phyloP scores from a whole-genome alignment of 2,888 invertebrate species.

The Chloromyia formosa region DNA sequence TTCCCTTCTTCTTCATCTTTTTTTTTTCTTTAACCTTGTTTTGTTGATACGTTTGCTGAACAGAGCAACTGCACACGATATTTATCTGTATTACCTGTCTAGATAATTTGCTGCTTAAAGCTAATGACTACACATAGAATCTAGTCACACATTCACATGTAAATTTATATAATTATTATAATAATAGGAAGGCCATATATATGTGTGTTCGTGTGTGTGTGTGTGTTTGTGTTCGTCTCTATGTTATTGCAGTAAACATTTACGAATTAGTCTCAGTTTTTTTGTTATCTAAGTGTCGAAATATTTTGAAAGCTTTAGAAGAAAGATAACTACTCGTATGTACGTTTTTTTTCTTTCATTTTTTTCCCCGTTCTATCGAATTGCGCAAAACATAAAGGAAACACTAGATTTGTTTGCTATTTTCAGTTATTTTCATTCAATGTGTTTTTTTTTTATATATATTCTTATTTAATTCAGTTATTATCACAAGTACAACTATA shows the following conservation, averaged over 20 bases:
- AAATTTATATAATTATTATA: background rate
- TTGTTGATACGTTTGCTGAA: background rate
- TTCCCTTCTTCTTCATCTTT: too few species aligned
- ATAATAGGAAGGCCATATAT: constrained; percentile 26
- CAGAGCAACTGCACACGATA: background rate
- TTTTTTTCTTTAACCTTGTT: too few species aligned
- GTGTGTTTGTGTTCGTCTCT: background rate
- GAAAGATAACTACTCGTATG: constrained; percentile 21
- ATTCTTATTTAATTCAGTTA: too few species aligned
- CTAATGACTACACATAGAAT: constrained; percentile 11
- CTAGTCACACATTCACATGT: constrained; percentile 14
- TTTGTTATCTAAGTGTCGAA: constrained; percentile 6
- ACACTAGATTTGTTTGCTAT: too few species aligned
- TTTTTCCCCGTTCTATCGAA: too few species aligned
- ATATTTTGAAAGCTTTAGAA: constrained; percentile 13
- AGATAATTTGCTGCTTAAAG: background rate
- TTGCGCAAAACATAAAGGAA: too few species aligned
- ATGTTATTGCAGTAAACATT: background rate
- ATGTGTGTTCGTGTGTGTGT: background rate
- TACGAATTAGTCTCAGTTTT: background rate
- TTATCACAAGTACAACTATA: too few species aligned
- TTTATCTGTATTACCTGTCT: background rate
- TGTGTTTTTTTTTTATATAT: too few species aligned
- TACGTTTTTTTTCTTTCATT: constrained; percentile 2
- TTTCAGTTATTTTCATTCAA: too few species aligned